phyloP scores from a whole-genome alignment of 2,888 invertebrate genomes.

The Nemapogon koenigi region DNA sequence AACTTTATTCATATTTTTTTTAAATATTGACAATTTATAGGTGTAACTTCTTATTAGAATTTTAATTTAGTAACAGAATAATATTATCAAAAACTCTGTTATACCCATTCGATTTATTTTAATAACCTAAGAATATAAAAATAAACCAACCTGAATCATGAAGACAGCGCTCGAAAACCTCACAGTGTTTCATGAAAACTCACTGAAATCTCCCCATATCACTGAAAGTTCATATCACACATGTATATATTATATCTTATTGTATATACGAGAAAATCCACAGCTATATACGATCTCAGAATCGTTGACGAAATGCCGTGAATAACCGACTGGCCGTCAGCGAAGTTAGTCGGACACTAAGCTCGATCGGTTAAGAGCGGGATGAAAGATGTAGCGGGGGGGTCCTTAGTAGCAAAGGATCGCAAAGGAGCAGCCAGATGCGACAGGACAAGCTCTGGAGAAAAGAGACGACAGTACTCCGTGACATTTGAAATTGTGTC shows the following conservation, averaged over 20 bases:
- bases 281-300: conserved; percentile 1
- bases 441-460: conserved; percentile 55
- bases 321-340: conserved; percentile 55
- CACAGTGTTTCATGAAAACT: conserved; percentile 44
- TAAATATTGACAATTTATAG: too few relatives aligned
- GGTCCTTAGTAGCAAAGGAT: conserved; percentile 56
- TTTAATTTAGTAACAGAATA: too few relatives aligned
- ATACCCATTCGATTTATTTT: too few relatives aligned
- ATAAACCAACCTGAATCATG: conserved; percentile 52
- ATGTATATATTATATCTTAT: not conserved
- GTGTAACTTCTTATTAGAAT: too few relatives aligned
- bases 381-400: conserved; percentile 31
- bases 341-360: conserved; percentile 54
- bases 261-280: not conserved
- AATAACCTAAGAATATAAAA: not conserved
- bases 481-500: conserved; percentile 65
- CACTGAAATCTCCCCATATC: conserved; percentile 43
- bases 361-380: conserved; percentile 25
- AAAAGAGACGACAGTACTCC: conserved; percentile 63
- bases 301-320: too few relatives aligned
- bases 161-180: conserved; percentile 33
- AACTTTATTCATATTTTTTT: too few relatives aligned
- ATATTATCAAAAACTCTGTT: too few relatives aligned
- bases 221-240: conserved; percentile 53
- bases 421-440: conserved; percentile 59